Evolutionary conservation across 2,888 invertebrate genomes (phyloP).

Genomic region (Sinotaia quadrata): DNA sequence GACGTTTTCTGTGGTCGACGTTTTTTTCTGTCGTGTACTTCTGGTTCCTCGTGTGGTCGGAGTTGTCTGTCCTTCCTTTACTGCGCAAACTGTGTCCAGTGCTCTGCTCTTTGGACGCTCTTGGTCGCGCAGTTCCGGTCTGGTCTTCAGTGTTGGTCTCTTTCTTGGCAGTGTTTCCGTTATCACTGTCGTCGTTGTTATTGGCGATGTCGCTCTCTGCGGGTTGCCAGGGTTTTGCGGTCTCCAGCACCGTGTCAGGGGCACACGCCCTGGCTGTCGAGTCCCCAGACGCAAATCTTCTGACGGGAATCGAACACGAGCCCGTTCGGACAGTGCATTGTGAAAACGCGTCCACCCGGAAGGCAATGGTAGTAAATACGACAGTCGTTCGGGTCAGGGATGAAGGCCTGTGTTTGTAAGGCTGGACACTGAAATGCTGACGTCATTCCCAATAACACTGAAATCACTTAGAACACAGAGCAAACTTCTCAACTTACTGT

Average conservation of each 20-base stretch:
- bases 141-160: too few species aligned
- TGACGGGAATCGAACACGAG: conserved; percentile 34
- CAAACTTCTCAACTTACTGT: too few species aligned
- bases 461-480: too few species aligned
- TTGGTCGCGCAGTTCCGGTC: too few species aligned
- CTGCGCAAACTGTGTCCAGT: background rate
- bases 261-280: conserved; percentile 19
- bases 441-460: background rate
- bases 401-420: conserved; percentile 20
- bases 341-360: conserved; percentile 34
- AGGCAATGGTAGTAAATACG: conserved; percentile 39
- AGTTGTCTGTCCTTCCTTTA: background rate
- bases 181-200: too few species aligned
- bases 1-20: too few species aligned
- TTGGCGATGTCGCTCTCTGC: background rate
- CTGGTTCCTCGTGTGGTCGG: background rate
- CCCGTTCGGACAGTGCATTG: conserved; percentile 34
- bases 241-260: conserved; percentile 3
- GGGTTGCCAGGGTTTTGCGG: background rate
- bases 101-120: too few species aligned
- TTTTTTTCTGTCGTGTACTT: too few species aligned
- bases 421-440: conserved; percentile 31
- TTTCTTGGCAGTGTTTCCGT: too few species aligned
- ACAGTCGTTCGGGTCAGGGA: conserved; percentile 37
- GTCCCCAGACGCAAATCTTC: conserved; percentile 26